phyloP scores from a whole-genome alignment of 1,140 invertebrate species.

The Listronotus bonariensis region DNA sequence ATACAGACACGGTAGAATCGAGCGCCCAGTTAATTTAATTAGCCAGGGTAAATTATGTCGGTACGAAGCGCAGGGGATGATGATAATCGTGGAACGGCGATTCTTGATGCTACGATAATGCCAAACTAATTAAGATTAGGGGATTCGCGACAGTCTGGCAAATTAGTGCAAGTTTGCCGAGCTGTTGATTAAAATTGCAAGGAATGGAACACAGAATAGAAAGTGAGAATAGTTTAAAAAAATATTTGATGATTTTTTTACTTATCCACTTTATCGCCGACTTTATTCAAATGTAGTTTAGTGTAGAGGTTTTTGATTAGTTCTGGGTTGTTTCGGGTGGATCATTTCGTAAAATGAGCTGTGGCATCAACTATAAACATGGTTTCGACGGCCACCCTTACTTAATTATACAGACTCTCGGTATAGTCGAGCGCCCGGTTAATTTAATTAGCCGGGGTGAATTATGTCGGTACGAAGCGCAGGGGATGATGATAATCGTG shows the following conservation, averaged over 20 bases:
- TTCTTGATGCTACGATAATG: slow-evolving; percentile 20
- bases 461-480: slow-evolving; percentile 15
- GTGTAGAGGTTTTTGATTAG: no score
- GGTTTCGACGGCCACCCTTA: slow-evolving; percentile 7
- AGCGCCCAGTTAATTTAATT: slow-evolving; percentile 26
- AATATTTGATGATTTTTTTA: no score
- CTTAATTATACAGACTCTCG: slow-evolving; percentile 25
- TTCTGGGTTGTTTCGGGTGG: no score
- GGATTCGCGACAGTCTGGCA: slow-evolving; percentile 1
- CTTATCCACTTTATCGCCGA: no score
- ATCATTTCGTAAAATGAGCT: no score
- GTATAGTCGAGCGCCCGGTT: slow-evolving; percentile 22
- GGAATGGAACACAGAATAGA: background rate
- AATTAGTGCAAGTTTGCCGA: slow-evolving; percentile 4
- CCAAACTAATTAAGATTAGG: slow-evolving; percentile 25
- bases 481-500: slow-evolving; percentile 17
- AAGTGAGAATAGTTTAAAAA: no score
- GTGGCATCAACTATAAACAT: background rate
- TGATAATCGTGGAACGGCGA: slow-evolving; percentile 17
- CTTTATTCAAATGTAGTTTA: no score
- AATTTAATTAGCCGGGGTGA: slow-evolving; percentile 25
- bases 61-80: slow-evolving; percentile 12
- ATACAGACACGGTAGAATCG: slow-evolving; percentile 23
- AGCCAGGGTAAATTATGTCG: slow-evolving; percentile 20
- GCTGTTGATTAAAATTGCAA: slow-evolving; percentile 12